phyloP scores from a whole-genome alignment of 2,797 vertebrate species.

The Falco rusticolus region DNA sequence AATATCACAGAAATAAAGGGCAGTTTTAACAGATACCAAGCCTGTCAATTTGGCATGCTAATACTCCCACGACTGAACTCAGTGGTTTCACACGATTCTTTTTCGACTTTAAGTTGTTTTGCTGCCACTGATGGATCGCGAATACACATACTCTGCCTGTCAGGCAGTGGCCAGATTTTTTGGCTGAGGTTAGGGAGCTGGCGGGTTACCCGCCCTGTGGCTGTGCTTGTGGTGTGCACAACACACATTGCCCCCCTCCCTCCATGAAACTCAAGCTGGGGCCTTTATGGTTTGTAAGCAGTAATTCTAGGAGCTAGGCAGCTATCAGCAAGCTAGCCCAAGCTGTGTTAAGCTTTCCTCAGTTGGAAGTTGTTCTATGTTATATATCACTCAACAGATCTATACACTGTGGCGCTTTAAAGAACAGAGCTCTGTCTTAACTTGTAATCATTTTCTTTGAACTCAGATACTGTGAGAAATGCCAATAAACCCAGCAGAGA shows the following conservation, averaged over 20 bases:
- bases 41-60: neutral
- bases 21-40: conserved; percentile 38
- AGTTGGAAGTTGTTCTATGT: conserved; percentile 70
- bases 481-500: conserved; percentile 74
- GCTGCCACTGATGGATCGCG: neutral
- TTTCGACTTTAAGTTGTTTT: neutral
- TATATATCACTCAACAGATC: conserved; percentile 73
- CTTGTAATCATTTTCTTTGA: conserved; percentile 80
- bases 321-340: conserved; percentile 63
- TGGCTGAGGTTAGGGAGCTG: conserved; percentile 48
- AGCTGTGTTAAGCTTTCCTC: conserved; percentile 69
- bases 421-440: conserved; percentile 74
- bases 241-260: neutral
- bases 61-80: neutral
- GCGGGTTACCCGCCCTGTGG: conserved; percentile 22
- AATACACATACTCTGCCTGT: neutral
- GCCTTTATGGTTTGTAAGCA: conserved; percentile 70
- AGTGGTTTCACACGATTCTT: conserved; percentile 34
- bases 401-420: conserved; percentile 70
- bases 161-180: conserved; percentile 55
- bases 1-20: conserved; percentile 38
- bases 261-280: conserved; percentile 63
- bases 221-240: conserved; percentile 27
- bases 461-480: conserved; percentile 78
- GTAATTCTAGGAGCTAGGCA: conserved; percentile 72